These are phyloP conservation scores for Gila robusta DNA, from an alignment of 2,797 vertebrate genomes.

Conservation along the genomic window DNA sequence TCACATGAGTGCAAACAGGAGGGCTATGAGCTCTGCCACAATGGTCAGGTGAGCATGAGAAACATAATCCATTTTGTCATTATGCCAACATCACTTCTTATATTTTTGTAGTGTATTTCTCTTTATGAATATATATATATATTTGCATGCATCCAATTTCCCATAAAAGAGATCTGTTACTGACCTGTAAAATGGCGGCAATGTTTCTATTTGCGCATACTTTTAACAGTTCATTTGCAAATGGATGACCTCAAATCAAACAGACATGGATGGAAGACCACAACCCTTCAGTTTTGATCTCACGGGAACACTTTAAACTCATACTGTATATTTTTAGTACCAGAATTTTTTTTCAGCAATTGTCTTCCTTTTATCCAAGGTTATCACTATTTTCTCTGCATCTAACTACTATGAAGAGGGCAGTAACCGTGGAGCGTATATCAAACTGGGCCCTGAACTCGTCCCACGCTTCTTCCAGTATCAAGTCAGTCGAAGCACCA, in stretches of 20 bases:
- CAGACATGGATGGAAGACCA: background rate
- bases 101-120: background rate
- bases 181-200: background rate
- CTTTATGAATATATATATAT: background rate
- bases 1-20: constrained; percentile 97
- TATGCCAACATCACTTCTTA: background rate
- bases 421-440: constrained; percentile 94
- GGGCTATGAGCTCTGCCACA: constrained; percentile 92
- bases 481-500: constrained; percentile 85
- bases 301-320: background rate
- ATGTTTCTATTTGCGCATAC: background rate
- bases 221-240: background rate
- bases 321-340: background rate
- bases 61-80: background rate
- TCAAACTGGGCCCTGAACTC: constrained; percentile 86
- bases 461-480: constrained; percentile 91
- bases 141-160: background rate
- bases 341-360: background rate
- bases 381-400: constrained; percentile 96
- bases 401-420: constrained; percentile 99
- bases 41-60: constrained; percentile 82
- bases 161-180: background rate
- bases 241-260: background rate
- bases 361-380: constrained; percentile 73
- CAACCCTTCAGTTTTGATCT: background rate